Base-by-base conservation (phyloP, 2,888 invertebrate species). In the Leptura quadrifasciata region DNA sequence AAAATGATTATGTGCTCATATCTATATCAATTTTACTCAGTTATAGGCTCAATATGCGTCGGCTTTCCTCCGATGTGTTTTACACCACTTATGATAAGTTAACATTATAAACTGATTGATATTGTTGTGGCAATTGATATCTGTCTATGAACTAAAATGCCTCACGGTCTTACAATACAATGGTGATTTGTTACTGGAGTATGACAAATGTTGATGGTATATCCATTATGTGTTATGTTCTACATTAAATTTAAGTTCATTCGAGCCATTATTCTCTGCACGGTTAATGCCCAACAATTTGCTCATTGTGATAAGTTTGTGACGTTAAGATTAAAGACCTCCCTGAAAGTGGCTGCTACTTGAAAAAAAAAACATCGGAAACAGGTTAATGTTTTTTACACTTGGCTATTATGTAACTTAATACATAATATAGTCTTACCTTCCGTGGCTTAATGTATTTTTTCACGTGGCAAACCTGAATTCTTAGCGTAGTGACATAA, bases 401-500 rank as follows among this genome's bases (percentile, higher is more conserved):
- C 64, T 60, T 24, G 61, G 55, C 54, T 68, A 58, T 71, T 71
- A 68, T 74, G 74, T 74, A 74, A 74, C 67, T 47, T 68, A 73
- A 67, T 61, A 35, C 63, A 61, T 52, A 71, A 27, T 63, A 52
- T 52, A 52, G 65, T 52, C 65, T 65, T 47, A 20, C 58, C 71
- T 61, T 61, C 65, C 39, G 47, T 35, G 31, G 47, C 58, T 24
- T 35, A 6, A 67, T 65, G 47, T 64, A 64, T 57, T 35, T 39
- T 35, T 72, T 68, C 71, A 63, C 63, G 55, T 71, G 61, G 57
- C 55, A 20, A 31, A 73, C 58, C 71, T 76, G 76, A 71, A 74
- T 21, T 74, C 47, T 77, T 77, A 72, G 75, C 65, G 77, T 75
- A 75, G 75, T 77, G 75, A 75, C 75, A 77, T 72, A 65, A 72